phyloP scores from a whole-genome alignment of 2,797 vertebrate species.

The Alauda arvensis region DNA sequence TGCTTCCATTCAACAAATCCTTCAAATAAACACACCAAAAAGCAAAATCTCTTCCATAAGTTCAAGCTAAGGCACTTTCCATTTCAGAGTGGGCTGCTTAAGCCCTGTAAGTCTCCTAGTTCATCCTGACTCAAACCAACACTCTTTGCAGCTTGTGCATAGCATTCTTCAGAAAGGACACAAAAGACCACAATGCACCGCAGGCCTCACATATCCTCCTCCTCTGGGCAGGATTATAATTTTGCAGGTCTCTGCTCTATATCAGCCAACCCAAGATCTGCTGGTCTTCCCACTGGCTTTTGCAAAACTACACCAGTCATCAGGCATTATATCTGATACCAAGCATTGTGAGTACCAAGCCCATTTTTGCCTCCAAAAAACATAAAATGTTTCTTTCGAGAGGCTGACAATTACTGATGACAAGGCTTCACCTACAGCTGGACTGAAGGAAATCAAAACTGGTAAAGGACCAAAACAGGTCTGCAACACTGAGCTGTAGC shows the following conservation, averaged over 20 bases:
- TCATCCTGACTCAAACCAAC: neutral
- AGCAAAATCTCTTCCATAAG: neutral
- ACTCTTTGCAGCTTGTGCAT: neutral
- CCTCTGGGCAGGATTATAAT: neutral
- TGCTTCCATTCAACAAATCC: neutral
- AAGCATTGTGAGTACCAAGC: neutral
- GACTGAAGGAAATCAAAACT: neutral
- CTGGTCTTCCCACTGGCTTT: neutral
- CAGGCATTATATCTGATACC: neutral
- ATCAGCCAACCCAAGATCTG: neutral
- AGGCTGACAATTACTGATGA: neutral
- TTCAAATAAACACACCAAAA: neutral
- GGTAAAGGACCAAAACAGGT: neutral
- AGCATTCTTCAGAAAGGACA: neutral
- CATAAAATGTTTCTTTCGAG: neutral
- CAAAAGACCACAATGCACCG: neutral
- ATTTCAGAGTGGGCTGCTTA: neutral
- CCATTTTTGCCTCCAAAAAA: neutral
- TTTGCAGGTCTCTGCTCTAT: neutral
- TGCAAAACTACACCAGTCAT: neutral
- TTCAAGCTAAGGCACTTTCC: neutral
- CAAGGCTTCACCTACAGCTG: neutral
- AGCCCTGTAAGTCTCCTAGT: neutral
- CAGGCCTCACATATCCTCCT: rapidly evolving
- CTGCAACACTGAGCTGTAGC: rapidly evolving